A percentile compares a stretch with the other conserved stretches of the same genome.
phyloP scores from a whole-genome alignment of 1,140 invertebrate genomes.

The Manduca sexta region DNA sequence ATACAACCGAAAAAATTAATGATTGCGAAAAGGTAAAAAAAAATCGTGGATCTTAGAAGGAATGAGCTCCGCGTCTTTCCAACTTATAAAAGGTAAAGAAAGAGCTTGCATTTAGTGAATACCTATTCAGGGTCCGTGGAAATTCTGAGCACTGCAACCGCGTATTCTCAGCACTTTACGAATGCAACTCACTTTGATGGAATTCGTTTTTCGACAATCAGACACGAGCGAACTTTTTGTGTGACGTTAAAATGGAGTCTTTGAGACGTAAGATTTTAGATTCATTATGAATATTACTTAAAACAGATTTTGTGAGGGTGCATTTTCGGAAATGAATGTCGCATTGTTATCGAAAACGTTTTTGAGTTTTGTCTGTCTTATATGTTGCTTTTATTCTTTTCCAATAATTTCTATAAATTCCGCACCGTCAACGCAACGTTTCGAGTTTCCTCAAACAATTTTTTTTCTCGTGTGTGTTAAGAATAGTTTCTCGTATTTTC shows the following conservation, averaged over 20 bases:
- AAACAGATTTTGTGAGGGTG: too few species aligned
- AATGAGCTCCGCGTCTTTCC: constrained; percentile 59
- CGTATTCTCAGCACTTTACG: constrained; percentile 57
- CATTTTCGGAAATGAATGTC: too few species aligned
- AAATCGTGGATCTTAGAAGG: constrained; percentile 47
- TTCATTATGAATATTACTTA: too few species aligned
- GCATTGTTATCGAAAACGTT: too few species aligned
- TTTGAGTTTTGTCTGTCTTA: too few species aligned
- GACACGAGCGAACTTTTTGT: constrained; percentile 29
- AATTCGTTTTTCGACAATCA: constrained; percentile 63
- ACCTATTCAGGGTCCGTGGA: constrained; percentile 53
- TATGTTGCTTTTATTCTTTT: too few species aligned
- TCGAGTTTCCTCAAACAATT: too few species aligned
- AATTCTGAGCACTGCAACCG: constrained; percentile 55
- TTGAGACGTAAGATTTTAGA: constrained; percentile 1
- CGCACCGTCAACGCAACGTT: too few species aligned
- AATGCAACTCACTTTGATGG: constrained; percentile 60
- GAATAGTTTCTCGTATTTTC: too few species aligned
- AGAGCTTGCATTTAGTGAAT: constrained; percentile 67
- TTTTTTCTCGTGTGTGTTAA: too few species aligned
- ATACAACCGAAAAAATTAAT: constrained; percentile 58
- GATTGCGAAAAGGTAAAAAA: constrained; percentile 49
- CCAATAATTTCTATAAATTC: too few species aligned
- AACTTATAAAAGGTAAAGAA: constrained; percentile 62
- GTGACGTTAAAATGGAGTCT: constrained; percentile 14